Evolutionary conservation across 2,888 invertebrate species (phyloP).

Genomic region (Xanthia icteritia): DNA sequence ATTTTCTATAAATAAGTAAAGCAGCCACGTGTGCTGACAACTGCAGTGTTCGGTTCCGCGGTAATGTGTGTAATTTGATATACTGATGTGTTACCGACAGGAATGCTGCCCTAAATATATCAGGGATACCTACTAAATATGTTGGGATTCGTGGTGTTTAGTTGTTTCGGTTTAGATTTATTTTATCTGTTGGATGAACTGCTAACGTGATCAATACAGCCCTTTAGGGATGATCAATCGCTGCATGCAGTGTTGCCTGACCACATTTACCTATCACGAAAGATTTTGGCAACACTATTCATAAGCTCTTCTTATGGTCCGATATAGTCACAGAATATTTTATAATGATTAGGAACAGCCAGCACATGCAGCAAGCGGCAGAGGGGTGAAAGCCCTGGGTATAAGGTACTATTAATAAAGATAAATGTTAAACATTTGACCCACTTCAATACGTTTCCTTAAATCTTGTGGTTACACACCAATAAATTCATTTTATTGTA

Average conservation of each 20-base stretch:
- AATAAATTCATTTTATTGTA: constrained; percentile 32
- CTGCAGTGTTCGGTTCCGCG: constrained; percentile 47
- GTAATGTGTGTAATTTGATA: constrained; percentile 64
- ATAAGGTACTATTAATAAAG: neutral
- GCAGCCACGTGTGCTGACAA: constrained; percentile 46
- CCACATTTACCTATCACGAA: neutral
- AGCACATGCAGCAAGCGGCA: neutral
- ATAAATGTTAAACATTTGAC: constrained; percentile 22
- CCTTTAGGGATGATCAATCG: neutral
- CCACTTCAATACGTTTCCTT: constrained; percentile 8
- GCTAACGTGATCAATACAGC: neutral
- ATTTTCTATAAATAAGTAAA: constrained; percentile 61
- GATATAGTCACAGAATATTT: neutral
- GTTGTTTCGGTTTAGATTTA: neutral
- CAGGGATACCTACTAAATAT: constrained; percentile 27
- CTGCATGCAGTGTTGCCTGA: neutral
- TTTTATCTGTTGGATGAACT: constrained; percentile 7
- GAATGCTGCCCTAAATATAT: constrained; percentile 55
- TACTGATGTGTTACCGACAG: constrained; percentile 40
- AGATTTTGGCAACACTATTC: neutral
- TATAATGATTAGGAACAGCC: neutral
- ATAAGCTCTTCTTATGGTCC: neutral
- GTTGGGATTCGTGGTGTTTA: constrained; percentile 13
- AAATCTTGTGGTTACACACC: constrained; percentile 21
- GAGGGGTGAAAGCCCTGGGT: too few relatives aligned